Evolutionary conservation across 2,797 vertebrate species (phyloP).

Genomic region (Tiaroga cobitis): DNA sequence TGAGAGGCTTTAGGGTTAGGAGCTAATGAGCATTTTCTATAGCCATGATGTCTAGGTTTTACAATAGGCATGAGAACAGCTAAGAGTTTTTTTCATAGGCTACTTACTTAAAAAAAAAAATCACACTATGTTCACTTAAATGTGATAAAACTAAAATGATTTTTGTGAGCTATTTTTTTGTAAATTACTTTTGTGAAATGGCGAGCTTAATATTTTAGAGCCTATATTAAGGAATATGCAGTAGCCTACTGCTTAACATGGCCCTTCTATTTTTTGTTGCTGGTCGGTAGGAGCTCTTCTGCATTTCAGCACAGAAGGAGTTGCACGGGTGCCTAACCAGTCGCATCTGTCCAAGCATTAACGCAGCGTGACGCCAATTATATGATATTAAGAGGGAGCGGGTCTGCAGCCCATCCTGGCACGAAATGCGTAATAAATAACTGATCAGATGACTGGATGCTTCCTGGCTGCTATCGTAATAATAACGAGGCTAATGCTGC

Average conservation of each 20-base stretch:
- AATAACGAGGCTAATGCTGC: conserved; percentile 85
- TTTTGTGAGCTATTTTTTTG: neutral
- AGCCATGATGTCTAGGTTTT: neutral
- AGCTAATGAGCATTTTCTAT: neutral
- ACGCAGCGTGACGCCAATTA: conserved; percentile 85
- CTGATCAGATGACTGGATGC: conserved; percentile 78
- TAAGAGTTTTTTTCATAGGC: no score
- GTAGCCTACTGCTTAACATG: neutral
- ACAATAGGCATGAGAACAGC: neutral
- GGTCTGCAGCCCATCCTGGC: conserved; percentile 77
- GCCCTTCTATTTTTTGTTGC: neutral
- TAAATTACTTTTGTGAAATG: neutral
- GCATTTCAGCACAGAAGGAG: conserved; percentile 33
- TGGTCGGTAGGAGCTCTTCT: neutral
- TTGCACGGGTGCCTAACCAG: conserved; percentile 59
- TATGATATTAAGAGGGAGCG: conserved; percentile 79
- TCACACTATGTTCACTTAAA: neutral
- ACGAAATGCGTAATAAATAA: conserved; percentile 79
- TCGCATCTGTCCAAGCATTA: conserved; percentile 75
- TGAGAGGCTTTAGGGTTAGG: neutral
- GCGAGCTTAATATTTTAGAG: neutral
- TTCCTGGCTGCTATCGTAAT: conserved; percentile 78
- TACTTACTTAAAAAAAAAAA: no score
- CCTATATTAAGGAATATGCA: neutral
- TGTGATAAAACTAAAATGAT: neutral